Evolutionary conservation across 2,888 invertebrate species (phyloP).

Genomic region (Odiellus spinosus): DNA sequence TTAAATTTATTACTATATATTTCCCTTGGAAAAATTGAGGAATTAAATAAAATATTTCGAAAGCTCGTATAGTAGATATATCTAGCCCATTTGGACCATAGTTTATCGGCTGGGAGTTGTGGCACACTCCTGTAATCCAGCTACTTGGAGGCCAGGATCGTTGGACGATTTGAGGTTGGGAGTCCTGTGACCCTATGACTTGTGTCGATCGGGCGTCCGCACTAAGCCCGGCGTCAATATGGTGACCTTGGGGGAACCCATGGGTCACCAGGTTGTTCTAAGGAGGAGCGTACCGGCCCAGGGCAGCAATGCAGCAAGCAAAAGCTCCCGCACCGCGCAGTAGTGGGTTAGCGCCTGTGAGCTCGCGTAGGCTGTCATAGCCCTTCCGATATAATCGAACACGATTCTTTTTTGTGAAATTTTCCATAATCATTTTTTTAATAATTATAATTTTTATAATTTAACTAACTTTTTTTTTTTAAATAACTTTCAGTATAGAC

Average conservation of each 20-base stretch:
- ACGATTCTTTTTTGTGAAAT: conserved; percentile 35
- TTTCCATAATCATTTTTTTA: no score
- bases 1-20: no score
- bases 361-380: conserved; percentile 55
- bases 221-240: conserved; percentile 96
- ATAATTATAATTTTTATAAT: no score
- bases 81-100: no score
- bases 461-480: no score
- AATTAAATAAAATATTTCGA: no score
- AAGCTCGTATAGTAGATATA: no score
- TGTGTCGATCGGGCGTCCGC: conserved; percentile 74
- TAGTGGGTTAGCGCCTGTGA: conserved; percentile 98
- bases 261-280: conserved; percentile 62
- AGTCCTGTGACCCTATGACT: conserved; percentile 44
- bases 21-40: no score
- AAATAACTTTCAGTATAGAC: no score
- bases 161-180: conserved; percentile 87
- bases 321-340: conserved; percentile 97
- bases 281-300: conserved; percentile 91
- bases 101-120: conserved; percentile 46
- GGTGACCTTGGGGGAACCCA: conserved; percentile 70
- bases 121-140: conserved; percentile 97
- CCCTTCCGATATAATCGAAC: conserved; percentile 65
- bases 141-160: conserved; percentile 79
- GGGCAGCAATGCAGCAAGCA: conserved; percentile 99